Percentiles rank a stretch among this genome's conserved stretches.
These are phyloP conservation scores for Strigops habroptila DNA, from an alignment of 2,113 vertebrate species.

Conservation along the genomic window DNA sequence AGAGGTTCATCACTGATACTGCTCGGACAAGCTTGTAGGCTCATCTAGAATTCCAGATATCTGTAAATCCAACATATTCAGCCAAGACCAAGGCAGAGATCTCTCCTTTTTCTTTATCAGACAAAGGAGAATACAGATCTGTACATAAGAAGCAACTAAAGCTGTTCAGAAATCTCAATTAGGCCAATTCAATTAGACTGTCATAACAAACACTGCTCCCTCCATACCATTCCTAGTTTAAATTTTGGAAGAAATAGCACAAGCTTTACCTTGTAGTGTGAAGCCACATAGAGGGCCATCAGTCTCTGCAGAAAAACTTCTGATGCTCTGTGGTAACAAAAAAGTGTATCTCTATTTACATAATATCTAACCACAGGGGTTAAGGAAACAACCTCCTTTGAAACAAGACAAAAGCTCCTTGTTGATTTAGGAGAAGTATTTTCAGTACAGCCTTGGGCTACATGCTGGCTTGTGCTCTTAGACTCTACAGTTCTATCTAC, in stretches of 20 bases:
- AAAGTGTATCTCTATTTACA: slow-evolving; percentile 95
- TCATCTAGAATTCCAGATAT: neutral
- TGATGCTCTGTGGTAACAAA: slow-evolving; percentile 96
- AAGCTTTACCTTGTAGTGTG: slow-evolving; percentile 91
- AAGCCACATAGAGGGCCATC: slow-evolving; percentile 97
- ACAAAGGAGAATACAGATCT: neutral
- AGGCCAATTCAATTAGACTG: neutral
- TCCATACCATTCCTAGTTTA: neutral
- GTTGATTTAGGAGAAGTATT: neutral
- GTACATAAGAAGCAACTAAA: neutral
- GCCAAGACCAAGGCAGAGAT: neutral
- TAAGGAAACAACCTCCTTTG: slow-evolving; percentile 63
- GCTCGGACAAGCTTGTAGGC: neutral
- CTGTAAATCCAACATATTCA: neutral
- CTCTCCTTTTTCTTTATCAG: neutral
- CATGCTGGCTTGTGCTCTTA: neutral
- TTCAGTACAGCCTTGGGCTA: neutral
- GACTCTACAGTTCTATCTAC: neutral
- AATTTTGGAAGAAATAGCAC: neutral
- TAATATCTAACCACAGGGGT: slow-evolving; percentile 83
- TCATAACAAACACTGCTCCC: neutral
- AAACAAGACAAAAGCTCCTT: neutral
- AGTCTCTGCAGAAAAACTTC: slow-evolving; percentile 93
- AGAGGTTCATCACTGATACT: neutral
- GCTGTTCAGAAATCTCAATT: neutral